Base-by-base conservation (phyloP, 2,797 vertebrate genomes). In the Leucoraja ocellata region DNA sequence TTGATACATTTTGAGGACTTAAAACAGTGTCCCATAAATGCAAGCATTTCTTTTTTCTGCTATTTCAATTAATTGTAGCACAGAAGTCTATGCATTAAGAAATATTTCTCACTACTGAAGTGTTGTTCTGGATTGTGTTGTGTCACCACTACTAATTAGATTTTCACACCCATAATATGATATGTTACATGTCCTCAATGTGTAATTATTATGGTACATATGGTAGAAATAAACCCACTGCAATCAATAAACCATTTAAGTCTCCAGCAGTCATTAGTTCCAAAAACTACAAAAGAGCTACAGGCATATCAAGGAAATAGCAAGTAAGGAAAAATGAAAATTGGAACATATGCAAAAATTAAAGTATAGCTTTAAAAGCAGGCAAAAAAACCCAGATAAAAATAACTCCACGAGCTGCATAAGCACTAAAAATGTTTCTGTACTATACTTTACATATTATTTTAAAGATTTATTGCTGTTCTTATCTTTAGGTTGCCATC, bases 301-400 rank as follows among this genome's bases (percentile, higher is more conserved):
- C 14, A 46, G 18, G 65, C 88, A 86, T 63, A 28, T 63, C 9
- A 46, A 28, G 68, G 68, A 46, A 54, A n/a, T 58, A 63, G 63
- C 84, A 36, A 71, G 90, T 74, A 92, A 76, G 86, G 21, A 90
- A 90, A 68, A 13, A 74, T 71, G 23, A 74, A 76, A 74, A 92
- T 54, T 7, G 71, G 28, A 28, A 25, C 32, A 32, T 13, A 73
- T 65, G 73, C 71, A 91, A 18, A n/a, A 76, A 76, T 32, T 39
- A 36, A 91, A 54, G 23, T 88, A 88, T 65, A n/a, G 6, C 84
- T 18, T 88, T 68, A 65, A 88, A 18, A 68, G n/a, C n/a, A 68
- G 16, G 32, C n/a, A 36, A 1, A 54, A 2, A 10, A 32, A 68
- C 2, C 0, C 23, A 18, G 61, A 36, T 32, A 88, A 65, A 88